Evolutionary conservation across 2,113 vertebrate species (phyloP).

Genomic region (Pteropus alecto): DNA sequence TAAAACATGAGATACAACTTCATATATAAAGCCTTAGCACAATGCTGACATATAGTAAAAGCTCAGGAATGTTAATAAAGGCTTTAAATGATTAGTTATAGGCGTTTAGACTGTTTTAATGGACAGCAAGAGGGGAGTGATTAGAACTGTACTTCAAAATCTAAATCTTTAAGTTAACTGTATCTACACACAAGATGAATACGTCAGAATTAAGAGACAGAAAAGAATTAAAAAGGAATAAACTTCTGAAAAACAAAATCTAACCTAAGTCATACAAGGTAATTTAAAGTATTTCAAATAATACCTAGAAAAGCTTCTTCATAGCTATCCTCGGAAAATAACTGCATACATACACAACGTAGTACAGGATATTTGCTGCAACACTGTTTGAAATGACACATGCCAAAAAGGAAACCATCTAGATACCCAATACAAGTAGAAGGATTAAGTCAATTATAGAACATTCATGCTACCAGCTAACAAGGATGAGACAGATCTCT

Average conservation of each 20-base stretch:
- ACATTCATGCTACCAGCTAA: background rate
- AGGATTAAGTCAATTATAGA: background rate
- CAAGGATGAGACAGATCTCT: background rate
- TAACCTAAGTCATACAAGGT: background rate
- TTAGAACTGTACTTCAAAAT: background rate
- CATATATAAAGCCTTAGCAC: background rate
- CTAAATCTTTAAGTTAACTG: background rate
- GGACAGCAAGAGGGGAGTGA: background rate
- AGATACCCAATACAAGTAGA: background rate
- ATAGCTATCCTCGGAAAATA: background rate
- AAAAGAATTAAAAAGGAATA: background rate
- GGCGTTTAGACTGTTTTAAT: background rate
- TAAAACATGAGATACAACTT: background rate
- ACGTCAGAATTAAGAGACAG: background rate
- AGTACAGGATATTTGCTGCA: background rate
- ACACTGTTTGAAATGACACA: background rate
- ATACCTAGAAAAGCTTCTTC: background rate
- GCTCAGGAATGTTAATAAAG: background rate
- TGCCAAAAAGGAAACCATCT: background rate
- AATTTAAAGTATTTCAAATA: background rate
- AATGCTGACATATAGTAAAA: background rate
- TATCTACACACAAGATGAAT: background rate
- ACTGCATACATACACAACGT: background rate
- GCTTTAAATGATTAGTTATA: background rate
- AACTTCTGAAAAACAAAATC: conserved; percentile 16